phyloP scores from a whole-genome alignment of 2,113 vertebrate species.

The Rhagologus leucostigma region DNA sequence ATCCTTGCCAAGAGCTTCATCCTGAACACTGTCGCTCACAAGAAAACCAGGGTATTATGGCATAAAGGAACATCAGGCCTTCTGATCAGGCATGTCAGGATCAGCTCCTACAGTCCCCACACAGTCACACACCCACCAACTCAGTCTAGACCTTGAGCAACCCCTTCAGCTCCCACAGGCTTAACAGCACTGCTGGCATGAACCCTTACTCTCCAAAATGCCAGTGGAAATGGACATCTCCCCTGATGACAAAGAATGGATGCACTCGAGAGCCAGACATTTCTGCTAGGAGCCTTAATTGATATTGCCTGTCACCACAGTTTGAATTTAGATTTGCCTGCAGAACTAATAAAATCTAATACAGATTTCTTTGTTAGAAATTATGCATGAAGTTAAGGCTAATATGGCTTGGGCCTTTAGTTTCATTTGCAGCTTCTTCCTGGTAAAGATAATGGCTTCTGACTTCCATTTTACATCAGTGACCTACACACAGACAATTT shows the following conservation, averaged over 20 bases:
- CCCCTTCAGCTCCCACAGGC: background rate
- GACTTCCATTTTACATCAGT: background rate
- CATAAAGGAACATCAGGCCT: background rate
- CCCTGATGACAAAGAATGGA: background rate
- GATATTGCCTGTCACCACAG: background rate
- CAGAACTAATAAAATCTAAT: background rate
- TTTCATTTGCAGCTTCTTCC: background rate
- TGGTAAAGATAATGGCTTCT: background rate
- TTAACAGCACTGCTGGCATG: background rate
- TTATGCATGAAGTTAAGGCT: background rate
- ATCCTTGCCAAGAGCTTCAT: background rate
- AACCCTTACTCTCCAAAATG: background rate
- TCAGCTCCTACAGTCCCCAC: background rate
- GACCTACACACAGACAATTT: background rate
- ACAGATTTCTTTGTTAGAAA: background rate
- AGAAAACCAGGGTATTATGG: background rate
- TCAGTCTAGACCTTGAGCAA: background rate
- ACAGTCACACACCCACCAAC: background rate
- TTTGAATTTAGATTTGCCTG: background rate
- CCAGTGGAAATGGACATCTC: background rate
- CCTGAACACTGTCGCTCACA: background rate
- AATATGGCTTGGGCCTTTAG: background rate
- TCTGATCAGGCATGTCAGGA: background rate
- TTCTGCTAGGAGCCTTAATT: background rate
- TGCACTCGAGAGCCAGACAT: background rate